These are phyloP conservation scores for Brachyistius frenatus DNA, from an alignment of 2,113 vertebrate genomes.

Conservation along the genomic window DNA sequence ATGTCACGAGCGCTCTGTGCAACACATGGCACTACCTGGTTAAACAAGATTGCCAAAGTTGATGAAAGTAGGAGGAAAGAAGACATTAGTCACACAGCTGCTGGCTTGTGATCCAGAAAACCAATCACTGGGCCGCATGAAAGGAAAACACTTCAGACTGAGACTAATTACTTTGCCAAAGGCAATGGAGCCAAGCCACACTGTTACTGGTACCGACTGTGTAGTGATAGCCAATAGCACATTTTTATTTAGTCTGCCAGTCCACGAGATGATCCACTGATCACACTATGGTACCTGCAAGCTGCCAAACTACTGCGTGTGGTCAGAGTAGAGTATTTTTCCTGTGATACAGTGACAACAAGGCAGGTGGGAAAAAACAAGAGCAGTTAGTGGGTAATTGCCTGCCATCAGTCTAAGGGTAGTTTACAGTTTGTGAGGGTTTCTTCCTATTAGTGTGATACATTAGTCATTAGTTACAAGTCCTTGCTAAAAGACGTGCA, in stretches of 20 bases:
- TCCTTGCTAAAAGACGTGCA: slow-evolving; percentile 76
- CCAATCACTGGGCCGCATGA: slow-evolving; percentile 13
- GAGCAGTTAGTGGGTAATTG: slow-evolving; percentile 17
- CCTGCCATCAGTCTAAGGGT: slow-evolving; percentile 44
- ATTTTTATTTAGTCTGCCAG: slow-evolving; percentile 43
- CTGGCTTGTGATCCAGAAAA: slow-evolving; percentile 43
- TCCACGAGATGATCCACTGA: slow-evolving; percentile 12
- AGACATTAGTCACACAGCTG: slow-evolving; percentile 43
- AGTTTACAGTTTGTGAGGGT: slow-evolving; percentile 57
- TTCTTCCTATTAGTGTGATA: slow-evolving; percentile 49
- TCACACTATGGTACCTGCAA: not conserved
- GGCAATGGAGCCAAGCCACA: slow-evolving; percentile 47
- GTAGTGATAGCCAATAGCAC: slow-evolving; percentile 12
- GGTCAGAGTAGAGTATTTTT: slow-evolving; percentile 25
- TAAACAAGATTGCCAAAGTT: slow-evolving; percentile 4
- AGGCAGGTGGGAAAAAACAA: slow-evolving; percentile 47
- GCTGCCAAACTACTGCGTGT: slow-evolving; percentile 25
- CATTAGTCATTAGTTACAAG: slow-evolving; percentile 67
- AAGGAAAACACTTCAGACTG: slow-evolving; percentile 44
- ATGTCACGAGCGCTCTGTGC: not conserved
- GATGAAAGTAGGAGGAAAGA: slow-evolving; percentile 36
- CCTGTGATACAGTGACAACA: slow-evolving; percentile 26
- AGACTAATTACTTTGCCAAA: slow-evolving; percentile 43
- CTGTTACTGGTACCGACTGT: slow-evolving; percentile 48
- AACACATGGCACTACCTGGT: slow-evolving; percentile 24